Evolutionary conservation across 2,888 invertebrate genomes (phyloP), one percentile per base, ranked within the genome.

Genomic region (Atrina japonica): DNA sequence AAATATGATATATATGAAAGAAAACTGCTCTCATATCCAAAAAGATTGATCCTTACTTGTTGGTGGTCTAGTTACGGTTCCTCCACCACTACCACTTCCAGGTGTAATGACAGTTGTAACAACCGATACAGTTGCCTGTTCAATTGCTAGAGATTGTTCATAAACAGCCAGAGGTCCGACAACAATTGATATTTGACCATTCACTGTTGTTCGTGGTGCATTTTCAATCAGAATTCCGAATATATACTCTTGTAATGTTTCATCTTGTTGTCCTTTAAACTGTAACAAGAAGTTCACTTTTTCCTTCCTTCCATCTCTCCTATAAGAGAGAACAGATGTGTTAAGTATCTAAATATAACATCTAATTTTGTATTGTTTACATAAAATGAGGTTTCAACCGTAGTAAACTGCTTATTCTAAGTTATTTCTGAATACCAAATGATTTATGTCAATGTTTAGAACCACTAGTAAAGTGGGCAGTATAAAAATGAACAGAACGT

Each of bases 181-280:
- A 16, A 78, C 74, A 18, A 80, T 67, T 5, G 77, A 76, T 21
- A 80, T 78, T 35, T 76, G 70, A 29, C 70, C 73, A 52, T 75
- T 60, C 3, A 81, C 79, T 6, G 70, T 77, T 14, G 68, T 70
- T 25, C 81, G 50, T 11, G 78, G 77, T 1, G 81, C 81, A 41
- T 78, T 81, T 59, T 81, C 81, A 40, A 81, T 75, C 25, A 81
- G 65, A 23, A 81, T 77, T 18, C 74, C 78, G 21, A 78, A 73
- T 9, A 81, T 74, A 6, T 75, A 58, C n/a, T 74, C 69, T 5
- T 76, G 73, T 14, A 80, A 63, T 1, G 64, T 52, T 16, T 72
- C 49, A 43, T 77, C 76, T 43, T 81, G 77, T 61, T 81, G 78
- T 5, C 79, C 79, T 43, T 74, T 68, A 70, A 81, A 81, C n/a